These are phyloP conservation scores for Artibeus jamaicensis DNA, from an alignment of 2,797 vertebrate species.

Conservation along the genomic window DNA sequence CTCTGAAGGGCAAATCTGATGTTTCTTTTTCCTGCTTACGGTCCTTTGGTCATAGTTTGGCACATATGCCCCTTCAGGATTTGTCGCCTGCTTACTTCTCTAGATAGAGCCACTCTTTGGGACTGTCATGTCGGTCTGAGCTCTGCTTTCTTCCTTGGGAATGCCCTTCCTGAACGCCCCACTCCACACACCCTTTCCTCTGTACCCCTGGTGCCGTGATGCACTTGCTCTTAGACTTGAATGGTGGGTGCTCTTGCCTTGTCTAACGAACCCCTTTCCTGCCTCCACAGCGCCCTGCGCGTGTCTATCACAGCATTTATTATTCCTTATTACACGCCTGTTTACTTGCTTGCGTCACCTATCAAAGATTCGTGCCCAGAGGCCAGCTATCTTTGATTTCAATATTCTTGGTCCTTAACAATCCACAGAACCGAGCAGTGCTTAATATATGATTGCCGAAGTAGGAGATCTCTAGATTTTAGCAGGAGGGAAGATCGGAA, in stretches of 20 bases:
- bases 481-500: background rate
- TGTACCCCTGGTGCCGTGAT: background rate
- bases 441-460: background rate
- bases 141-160: background rate
- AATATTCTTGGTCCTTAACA: background rate
- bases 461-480: background rate
- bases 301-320: background rate
- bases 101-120: background rate
- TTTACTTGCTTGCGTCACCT: background rate
- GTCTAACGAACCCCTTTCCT: background rate
- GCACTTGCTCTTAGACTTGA: background rate
- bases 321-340: background rate
- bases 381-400: background rate
- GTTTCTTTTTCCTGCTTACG: background rate
- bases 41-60: background rate
- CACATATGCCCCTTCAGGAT: background rate
- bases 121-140: background rate
- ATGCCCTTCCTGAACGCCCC: background rate
- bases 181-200: background rate
- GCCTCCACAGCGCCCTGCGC: background rate
- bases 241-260: background rate
- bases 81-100: background rate
- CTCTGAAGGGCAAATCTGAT: background rate
- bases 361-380: background rate
- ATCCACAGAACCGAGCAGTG: background rate